phyloP scores from a whole-genome alignment of 2,797 vertebrate genomes.

The Bovichtus variegatus region DNA sequence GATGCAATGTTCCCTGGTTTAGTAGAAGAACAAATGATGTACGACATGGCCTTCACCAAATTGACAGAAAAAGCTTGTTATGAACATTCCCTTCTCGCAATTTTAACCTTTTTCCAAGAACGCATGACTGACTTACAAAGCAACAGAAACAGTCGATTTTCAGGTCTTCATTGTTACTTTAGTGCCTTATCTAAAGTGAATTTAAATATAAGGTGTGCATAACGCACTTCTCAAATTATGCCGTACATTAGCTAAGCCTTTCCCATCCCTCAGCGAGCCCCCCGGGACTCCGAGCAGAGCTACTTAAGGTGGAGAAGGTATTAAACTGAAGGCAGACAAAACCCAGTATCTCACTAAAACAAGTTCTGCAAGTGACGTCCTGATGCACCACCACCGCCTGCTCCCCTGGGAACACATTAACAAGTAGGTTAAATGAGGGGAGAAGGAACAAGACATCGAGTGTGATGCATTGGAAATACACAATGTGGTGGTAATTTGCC shows the following conservation, averaged over 20 bases:
- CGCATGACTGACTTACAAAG: conserved; percentile 5
- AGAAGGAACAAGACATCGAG: background rate
- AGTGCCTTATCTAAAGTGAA: conserved; percentile 2
- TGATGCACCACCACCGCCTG: background rate
- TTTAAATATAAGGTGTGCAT: conserved; percentile 11
- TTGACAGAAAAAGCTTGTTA: background rate
- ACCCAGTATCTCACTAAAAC: conserved; percentile 18
- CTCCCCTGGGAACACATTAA: conserved; percentile 30
- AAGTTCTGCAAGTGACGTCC: conserved; percentile 23
- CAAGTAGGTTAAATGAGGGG: conserved; percentile 45
- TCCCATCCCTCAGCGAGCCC: conserved; percentile 1
- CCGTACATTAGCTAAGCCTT: conserved; percentile 26
- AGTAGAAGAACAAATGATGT: background rate
- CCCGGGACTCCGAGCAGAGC: conserved; percentile 25
- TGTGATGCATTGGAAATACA: conserved; percentile 27
- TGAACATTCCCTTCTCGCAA: background rate
- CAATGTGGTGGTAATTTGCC: conserved; percentile 26
- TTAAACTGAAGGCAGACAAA: conserved; percentile 26
- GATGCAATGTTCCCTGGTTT: background rate
- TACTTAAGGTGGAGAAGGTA: conserved; percentile 22
- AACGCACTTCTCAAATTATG: conserved; percentile 17
- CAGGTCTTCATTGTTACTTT: conserved; percentile 3
- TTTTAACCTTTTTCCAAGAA: background rate
- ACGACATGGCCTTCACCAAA: background rate
- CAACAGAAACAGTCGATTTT: background rate